A percentile compares a stretch with the other conserved stretches of the same genome.
These are phyloP conservation scores for Amaurobius ferox DNA, from an alignment of 2,888 invertebrate species.

Conservation along the genomic window DNA sequence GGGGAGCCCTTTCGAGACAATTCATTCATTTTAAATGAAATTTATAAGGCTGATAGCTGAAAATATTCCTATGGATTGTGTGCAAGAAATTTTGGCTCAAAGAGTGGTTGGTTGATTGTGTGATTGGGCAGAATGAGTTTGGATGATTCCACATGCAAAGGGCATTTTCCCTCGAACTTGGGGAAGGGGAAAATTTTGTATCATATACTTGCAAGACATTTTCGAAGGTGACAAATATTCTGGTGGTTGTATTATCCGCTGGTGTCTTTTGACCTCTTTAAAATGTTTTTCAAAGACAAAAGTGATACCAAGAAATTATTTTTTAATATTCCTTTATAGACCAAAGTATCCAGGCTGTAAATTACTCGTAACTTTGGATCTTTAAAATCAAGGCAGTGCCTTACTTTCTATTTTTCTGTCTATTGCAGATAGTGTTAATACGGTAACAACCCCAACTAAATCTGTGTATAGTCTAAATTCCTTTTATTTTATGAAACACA, in stretches of 20 bases:
- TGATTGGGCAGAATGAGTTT: too few relatives aligned
- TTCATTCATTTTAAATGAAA: too few relatives aligned
- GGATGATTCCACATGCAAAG: slow-evolving; percentile 25
- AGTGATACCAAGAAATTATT: slow-evolving; percentile 68
- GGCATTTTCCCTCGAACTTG: slow-evolving; percentile 45
- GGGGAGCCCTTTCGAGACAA: slow-evolving; percentile 39
- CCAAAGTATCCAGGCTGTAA: not conserved
- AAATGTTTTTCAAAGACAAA: slow-evolving; percentile 63
- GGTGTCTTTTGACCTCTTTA: slow-evolving; percentile 56
- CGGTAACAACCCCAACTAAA: not conserved
- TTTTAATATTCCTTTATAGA: slow-evolving; percentile 50
- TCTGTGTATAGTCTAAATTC: too few relatives aligned
- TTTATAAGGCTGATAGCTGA: too few relatives aligned
- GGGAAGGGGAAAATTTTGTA: slow-evolving; percentile 61
- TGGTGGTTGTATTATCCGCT: slow-evolving; percentile 36
- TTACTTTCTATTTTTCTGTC: slow-evolving; percentile 60
- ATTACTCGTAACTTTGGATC: slow-evolving; percentile 38
- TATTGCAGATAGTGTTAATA: not conserved
- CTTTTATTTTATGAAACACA: too few relatives aligned
- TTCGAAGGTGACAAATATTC: slow-evolving; percentile 71
- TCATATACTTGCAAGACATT: slow-evolving; percentile 63
- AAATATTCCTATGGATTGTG: not conserved
- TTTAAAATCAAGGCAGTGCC: slow-evolving; percentile 68
- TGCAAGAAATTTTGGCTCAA: slow-evolving; percentile 34
- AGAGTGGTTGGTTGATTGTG: slow-evolving; percentile 42